Percentiles rank a stretch among this genome's conserved stretches.
phyloP scores from a whole-genome alignment of 2,797 vertebrate species.

The Peromyscus eremicus region DNA sequence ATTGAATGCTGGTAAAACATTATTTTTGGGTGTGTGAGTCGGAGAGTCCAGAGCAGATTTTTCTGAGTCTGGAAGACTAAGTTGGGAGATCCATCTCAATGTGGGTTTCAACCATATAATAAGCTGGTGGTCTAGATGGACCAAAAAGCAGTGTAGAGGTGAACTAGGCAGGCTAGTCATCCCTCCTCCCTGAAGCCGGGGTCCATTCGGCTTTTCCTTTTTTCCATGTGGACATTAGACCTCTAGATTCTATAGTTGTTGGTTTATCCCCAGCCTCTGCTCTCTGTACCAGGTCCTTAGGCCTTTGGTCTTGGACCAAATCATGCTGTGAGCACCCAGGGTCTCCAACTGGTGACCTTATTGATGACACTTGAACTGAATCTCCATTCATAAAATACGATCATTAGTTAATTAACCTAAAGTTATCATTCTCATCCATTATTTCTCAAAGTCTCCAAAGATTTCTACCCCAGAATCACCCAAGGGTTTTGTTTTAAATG shows the following conservation, averaged over 20 bases:
- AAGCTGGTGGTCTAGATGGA: neutral
- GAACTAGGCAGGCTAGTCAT: neutral
- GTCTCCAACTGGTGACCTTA: neutral
- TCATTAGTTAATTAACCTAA: conserved; percentile 58
- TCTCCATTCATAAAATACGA: conserved; percentile 46
- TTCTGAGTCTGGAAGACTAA: neutral
- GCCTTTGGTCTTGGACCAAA: neutral
- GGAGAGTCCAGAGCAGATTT: neutral
- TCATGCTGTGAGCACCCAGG: neutral
- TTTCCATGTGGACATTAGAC: neutral
- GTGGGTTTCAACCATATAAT: neutral
- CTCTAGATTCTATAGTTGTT: neutral
- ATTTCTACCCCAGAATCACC: neutral
- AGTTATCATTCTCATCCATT: conserved; percentile 55
- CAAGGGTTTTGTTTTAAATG: neutral
- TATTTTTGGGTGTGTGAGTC: neutral
- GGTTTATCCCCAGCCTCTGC: neutral
- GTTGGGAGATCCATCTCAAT: neutral
- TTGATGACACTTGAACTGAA: conserved; percentile 51
- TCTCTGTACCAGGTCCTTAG: neutral
- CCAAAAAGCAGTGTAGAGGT: neutral
- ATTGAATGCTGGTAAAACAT: neutral
- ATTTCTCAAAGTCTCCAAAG: conserved; percentile 53
- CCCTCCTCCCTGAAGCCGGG: neutral
- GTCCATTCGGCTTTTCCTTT: neutral